These are phyloP conservation scores for Osedax frankpressi DNA, from an alignment of 2,888 invertebrate genomes.

Conservation along the genomic window DNA sequence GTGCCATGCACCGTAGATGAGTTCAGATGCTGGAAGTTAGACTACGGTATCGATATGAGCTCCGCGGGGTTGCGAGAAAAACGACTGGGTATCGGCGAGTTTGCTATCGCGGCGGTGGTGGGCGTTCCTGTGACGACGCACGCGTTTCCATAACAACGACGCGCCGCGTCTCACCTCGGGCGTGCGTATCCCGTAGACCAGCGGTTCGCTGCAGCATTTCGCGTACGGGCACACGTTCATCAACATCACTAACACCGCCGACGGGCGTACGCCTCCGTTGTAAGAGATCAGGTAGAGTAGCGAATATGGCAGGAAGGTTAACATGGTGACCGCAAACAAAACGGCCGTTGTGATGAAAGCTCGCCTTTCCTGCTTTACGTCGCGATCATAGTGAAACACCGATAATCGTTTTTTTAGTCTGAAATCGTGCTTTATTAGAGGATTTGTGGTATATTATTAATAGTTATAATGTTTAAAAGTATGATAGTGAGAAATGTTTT, in stretches of 20 bases:
- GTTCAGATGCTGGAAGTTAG: too few relatives aligned
- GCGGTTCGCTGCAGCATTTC: constrained; percentile 27
- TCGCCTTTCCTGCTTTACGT: constrained; percentile 23
- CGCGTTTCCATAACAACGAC: not conserved
- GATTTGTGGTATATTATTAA: too few relatives aligned
- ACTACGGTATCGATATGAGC: too few relatives aligned
- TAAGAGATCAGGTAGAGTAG: constrained; percentile 22
- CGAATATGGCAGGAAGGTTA: constrained; percentile 24
- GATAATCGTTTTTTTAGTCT: constrained; percentile 23
- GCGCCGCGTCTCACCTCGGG: constrained; percentile 18
- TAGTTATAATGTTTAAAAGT: too few relatives aligned
- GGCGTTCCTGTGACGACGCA: too few relatives aligned
- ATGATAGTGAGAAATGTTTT: too few relatives aligned
- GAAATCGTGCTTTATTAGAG: too few relatives aligned
- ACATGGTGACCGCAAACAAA: constrained; percentile 22
- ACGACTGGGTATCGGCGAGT: too few relatives aligned
- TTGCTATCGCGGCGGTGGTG: too few relatives aligned
- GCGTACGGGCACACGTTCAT: constrained; percentile 27
- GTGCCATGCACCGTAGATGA: too few relatives aligned
- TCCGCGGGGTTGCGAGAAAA: too few relatives aligned
- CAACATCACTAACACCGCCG: constrained; percentile 24
- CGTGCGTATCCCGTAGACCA: constrained; percentile 26
- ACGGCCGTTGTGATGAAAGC: constrained; percentile 27
- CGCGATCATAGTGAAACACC: constrained; percentile 25
- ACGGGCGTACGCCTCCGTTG: constrained; percentile 9